phyloP scores from a whole-genome alignment of 1,140 invertebrate species.

The Drosophila pallidifrons region DNA sequence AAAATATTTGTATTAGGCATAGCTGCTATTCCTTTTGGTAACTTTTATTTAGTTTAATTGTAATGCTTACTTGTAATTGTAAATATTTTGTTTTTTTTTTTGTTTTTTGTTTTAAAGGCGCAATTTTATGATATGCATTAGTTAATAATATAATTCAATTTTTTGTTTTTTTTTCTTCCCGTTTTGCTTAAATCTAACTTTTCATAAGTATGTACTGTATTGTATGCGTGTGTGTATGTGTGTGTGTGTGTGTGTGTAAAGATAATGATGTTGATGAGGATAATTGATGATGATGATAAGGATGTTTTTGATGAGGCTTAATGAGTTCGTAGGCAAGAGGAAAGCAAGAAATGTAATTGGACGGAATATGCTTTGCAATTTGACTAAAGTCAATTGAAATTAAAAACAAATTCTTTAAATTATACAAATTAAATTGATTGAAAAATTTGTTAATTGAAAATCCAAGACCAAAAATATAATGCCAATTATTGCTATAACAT shows the following conservation, averaged over 20 bases:
- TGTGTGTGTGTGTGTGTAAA: conserved; percentile 40
- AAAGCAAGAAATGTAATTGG: conserved; percentile 82
- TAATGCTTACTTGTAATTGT: conserved; percentile 74
- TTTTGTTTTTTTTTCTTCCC: conserved; percentile 6
- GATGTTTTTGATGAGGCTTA: conserved; percentile 38
- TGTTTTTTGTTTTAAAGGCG: conserved; percentile 76
- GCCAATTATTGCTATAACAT: conserved; percentile 44
- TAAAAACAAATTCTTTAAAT: conserved; percentile 25
- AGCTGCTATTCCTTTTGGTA: conserved; percentile 59
- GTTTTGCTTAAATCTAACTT: conserved; percentile 56
- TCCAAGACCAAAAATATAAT: conserved; percentile 58
- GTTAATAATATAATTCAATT: conserved; percentile 73
- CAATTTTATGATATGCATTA: conserved; percentile 85
- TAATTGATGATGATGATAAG: conserved; percentile 14
- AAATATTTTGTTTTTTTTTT: conserved; percentile 70
- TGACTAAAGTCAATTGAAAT: conserved; percentile 68
- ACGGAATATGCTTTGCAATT: conserved; percentile 81
- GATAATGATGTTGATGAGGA: conserved; percentile 21
- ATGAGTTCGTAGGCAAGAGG: conserved; percentile 62
- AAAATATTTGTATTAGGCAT: conserved; percentile 75
- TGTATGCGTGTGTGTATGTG: conserved; percentile 40
- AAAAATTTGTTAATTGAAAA: conserved; percentile 3
- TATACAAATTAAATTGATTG: conserved; percentile 11
- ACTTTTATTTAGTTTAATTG: conserved; percentile 53
- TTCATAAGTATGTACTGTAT: conserved; percentile 42